Evolutionary conservation across 1,140 invertebrate species (phyloP), one percentile per base, ranked within the genome.

Genomic region (Cydia splendana): DNA sequence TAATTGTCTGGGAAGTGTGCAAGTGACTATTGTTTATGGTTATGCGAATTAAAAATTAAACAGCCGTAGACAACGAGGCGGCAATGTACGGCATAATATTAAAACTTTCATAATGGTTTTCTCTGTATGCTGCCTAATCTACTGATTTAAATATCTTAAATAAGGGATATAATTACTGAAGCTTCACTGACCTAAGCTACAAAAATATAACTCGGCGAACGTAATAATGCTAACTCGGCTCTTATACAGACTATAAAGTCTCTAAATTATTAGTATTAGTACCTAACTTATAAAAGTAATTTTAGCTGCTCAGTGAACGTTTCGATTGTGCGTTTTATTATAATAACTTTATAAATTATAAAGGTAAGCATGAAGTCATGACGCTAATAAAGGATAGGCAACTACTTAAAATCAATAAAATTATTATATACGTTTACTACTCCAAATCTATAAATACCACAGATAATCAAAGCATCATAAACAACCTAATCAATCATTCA

Each of bases 401-500:
- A 4, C 2, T 34, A 34, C 5, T 42, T 42, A 42, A 42, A 42
- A 42, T 42, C 7, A 42, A 42, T 42, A 38, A 0, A 38, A 7
- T 38, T 38, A 38, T 7, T 38, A 6, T 38, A 38, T 38, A 38
- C 6, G 6, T 62, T 4, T 10, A 20, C n/a, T 24, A 4, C 57
- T 62, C 18, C 18, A 3, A 20, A 20, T 62, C 48, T 13, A 18
- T 20, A 24, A 24, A 24, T 24, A 24, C 20, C 57, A 67, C 28
- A 67, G 65, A 67, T 67, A 38, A 13, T 67, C 13, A 38, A 34
- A 71, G n/a, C n/a, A 10, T 42, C n/a, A 71, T 71, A 71, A 71
- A 71, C 30, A 71, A 71, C 67, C 7, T 71, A 74, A 74, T 74
- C 53, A 51, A 74, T 74, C 48, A 51, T 74, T 74, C 48, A 51